Base-by-base conservation (phyloP, 2,797 vertebrate species). In the Mormyrops boulengeri region DNA sequence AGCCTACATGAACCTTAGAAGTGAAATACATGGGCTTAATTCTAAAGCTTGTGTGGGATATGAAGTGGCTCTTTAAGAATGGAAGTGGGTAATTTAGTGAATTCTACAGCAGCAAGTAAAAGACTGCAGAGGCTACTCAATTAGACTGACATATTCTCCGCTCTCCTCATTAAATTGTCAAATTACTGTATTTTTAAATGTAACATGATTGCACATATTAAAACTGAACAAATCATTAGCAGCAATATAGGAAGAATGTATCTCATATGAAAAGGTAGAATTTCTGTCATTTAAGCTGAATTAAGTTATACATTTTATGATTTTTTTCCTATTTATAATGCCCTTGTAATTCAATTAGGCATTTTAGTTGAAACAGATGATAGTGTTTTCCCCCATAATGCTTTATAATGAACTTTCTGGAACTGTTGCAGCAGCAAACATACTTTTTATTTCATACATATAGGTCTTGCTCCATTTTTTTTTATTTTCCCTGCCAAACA, bases 131-230 rank as follows among this genome's bases (percentile, higher is more conserved):
- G 55, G 19, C 87, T 49, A 88, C 19, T 44, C 87, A 47, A 62
- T 88, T 88, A 62, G 57, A 38, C 60, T 47, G 60, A 88, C 50
- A 52, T 19, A 82, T 52, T 55, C 3, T 55, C 44, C 30, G 3
- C 88, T 34, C n/a, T 57, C 60, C 57, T 69, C 57, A 88, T 88
- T 88, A 88, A 22, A 88, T 62, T 38, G 34, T 88, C 87, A 66
- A 69, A 88, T 88, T 49, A 44, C 87, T 7, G 57, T 22, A 69
- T 88, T 88, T 66, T 69, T 57, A 69, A 88, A 88, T 69, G 60
- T 66, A 49, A 47, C 19, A 49, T 50, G 41, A 12, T 88, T 88
- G 22, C 41, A n/a, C n/a, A 88, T 69, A 69, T 62, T 88, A 69
- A 62, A 47, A 88, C n/a, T 88, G 19, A 88, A 19, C 57, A 49